Evolutionary conservation across 1,140 invertebrate genomes (phyloP).

Genomic region (Thalassaphorura encarpata): DNA sequence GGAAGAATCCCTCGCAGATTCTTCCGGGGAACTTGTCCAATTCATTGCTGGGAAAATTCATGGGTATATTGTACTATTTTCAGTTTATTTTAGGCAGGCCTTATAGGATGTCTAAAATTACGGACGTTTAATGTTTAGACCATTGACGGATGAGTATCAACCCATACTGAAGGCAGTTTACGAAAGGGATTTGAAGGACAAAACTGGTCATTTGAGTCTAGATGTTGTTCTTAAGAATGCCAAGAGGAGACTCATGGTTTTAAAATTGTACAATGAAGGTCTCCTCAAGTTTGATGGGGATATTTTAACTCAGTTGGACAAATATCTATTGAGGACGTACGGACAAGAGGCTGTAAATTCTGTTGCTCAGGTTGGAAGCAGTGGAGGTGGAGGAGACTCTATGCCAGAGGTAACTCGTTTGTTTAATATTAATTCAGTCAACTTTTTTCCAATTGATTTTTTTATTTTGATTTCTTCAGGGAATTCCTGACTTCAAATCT

Average conservation of each 20-base stretch:
- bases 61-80: slow-evolving; percentile 32
- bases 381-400: slow-evolving; percentile 28
- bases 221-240: slow-evolving; percentile 22
- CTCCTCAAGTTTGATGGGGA: slow-evolving; percentile 24
- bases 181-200: slow-evolving; percentile 23
- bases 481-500: too few species aligned
- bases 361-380: slow-evolving; percentile 22
- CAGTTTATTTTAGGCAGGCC: slow-evolving; percentile 43
- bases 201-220: slow-evolving; percentile 19
- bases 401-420: background rate
- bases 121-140: slow-evolving; percentile 13
- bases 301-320: slow-evolving; percentile 25
- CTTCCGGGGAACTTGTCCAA: slow-evolving; percentile 41
- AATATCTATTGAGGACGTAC: slow-evolving; percentile 22
- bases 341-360: slow-evolving; percentile 18
- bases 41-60: slow-evolving; percentile 39
- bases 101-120: slow-evolving; percentile 36
- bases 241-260: slow-evolving; percentile 11
- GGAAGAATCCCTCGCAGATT: slow-evolving; percentile 44
- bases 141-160: slow-evolving; percentile 28
- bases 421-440: background rate
- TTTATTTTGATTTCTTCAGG: too few species aligned
- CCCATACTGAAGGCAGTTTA: slow-evolving; percentile 19
- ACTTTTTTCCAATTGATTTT: too few species aligned
- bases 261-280: slow-evolving; percentile 24